Conservation (phyloP, 2,888 invertebrate species). For the Spodoptera littoralis region DNA sequence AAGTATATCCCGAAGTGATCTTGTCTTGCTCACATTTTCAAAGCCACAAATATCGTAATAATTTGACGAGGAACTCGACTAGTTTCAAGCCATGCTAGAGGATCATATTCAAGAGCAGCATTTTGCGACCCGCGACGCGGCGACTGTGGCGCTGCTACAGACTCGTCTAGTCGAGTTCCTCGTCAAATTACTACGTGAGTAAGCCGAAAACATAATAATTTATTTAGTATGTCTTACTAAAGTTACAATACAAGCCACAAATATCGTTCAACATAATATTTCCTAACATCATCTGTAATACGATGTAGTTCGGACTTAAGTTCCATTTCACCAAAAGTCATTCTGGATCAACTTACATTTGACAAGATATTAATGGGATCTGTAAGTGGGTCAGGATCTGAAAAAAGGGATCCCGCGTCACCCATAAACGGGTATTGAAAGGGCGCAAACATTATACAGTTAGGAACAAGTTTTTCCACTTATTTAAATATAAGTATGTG, state of each 20-base stretch:
- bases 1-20: too few relatives aligned
- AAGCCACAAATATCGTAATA: slow-evolving; percentile 6
- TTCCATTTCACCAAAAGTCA: slow-evolving; percentile 13
- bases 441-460: slow-evolving; percentile 8
- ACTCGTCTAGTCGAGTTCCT: too few relatives aligned
- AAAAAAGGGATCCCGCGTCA: slow-evolving; percentile 32
- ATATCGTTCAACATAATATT: slow-evolving; percentile 3
- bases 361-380: slow-evolving; percentile 55
- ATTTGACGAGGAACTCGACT: too few relatives aligned
- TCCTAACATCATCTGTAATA: slow-evolving; percentile 5
- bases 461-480: slow-evolving; percentile 12
- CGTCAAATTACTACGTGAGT: too few relatives aligned
- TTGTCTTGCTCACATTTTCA: too few relatives aligned
- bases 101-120: too few relatives aligned
- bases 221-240: too few relatives aligned
- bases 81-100: too few relatives aligned
- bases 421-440: slow-evolving; percentile 16
- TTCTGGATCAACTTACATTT: slow-evolving; percentile 38
- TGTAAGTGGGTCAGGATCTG: slow-evolving; percentile 50
- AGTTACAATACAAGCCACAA: too few relatives aligned
- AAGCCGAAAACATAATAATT: too few relatives aligned
- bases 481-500: neutral
- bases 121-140: too few relatives aligned
- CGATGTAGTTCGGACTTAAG: slow-evolving; percentile 2
- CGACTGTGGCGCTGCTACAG: too few relatives aligned